Base-by-base conservation (phyloP, 2,888 invertebrate species). In the Incurvaria masculella region DNA sequence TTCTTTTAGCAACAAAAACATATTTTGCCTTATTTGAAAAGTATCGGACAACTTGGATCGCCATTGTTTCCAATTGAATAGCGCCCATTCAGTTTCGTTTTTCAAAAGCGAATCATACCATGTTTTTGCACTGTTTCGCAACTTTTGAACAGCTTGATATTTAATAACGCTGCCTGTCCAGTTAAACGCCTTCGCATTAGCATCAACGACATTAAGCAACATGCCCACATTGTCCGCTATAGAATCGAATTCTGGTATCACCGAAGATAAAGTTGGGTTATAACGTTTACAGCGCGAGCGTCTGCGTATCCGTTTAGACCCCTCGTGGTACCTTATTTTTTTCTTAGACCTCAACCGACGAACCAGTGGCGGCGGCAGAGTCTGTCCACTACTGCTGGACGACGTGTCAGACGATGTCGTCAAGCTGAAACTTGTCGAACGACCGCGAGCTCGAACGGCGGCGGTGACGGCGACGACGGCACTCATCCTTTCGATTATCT, bases 61-160 rank as follows among this genome's bases (percentile, higher is more conserved):
- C 59, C 59, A 59, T 5, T 57, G 43, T 26, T 49, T 55, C 59
- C 58, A 59, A 20, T 46, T 48, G 58, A 58, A 58, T 8, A 48
- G 45, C 20, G 57, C 56, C 57, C 58, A 58, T 6, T n/a, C 38
- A 3, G 57, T 59, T 46, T 56, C 49, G 39, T 51, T 56, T 51
- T 54, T 54, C 46, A 54, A 53, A 1, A 56, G 42, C 1, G 55
- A 56, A 46, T 57, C 53, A 8, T 47, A 52, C 57, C 59, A 59
- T 1, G 57, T 57, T 54, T 58, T 57, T 2, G 57, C 54, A 1
- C 56, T 54, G 47, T 53, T 55, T 5, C 53, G 49, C 23, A 57
- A 53, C 44, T 59, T 59, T 52, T 57, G 57, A 6, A 57, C 48
- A 1, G 53, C 56, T 46, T 57, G 56, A 42, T 51, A 56, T 33